A percentile compares a stretch with the other conserved stretches of the same genome.
phyloP scores from a whole-genome alignment of 2,797 vertebrate species.

The Taenioides sp. region DNA sequence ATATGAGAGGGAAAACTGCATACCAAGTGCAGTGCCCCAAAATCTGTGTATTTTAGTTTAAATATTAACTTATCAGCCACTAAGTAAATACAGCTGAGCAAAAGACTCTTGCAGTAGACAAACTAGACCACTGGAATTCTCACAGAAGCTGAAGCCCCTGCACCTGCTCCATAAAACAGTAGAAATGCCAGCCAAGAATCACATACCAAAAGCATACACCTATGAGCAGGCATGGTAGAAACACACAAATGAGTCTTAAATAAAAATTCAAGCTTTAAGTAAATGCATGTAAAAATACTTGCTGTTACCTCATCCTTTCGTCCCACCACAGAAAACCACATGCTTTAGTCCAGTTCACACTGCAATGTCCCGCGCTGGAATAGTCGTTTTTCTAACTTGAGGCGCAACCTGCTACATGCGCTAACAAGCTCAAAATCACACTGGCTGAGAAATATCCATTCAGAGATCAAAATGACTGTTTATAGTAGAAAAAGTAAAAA shows the following conservation, averaged over 20 bases:
- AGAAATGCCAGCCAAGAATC: neutral
- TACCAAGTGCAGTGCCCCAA: neutral
- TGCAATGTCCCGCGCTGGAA: slow-evolving; percentile 28
- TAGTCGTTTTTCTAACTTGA: slow-evolving; percentile 30
- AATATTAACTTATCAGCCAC: slow-evolving; percentile 47
- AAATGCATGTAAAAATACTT: slow-evolving; percentile 14
- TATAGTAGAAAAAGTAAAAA: slow-evolving; percentile 13
- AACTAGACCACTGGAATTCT: neutral
- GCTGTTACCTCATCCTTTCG: slow-evolving; percentile 76
- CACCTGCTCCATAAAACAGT: neutral
- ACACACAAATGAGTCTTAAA: neutral
- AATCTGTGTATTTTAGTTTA: slow-evolving; percentile 47
- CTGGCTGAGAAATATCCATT: slow-evolving; percentile 34
- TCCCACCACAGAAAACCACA: slow-evolving; percentile 98
- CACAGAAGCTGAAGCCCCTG: neutral
- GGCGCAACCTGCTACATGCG: slow-evolving; percentile 48
- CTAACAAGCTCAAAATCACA: slow-evolving; percentile 48
- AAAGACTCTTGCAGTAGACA: slow-evolving; percentile 4
- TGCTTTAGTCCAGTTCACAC: slow-evolving; percentile 47
- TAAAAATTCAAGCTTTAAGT: neutral
- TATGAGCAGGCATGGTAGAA: neutral
- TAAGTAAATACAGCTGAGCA: slow-evolving; percentile 40
- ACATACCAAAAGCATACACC: neutral
- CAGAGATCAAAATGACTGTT: slow-evolving; percentile 35
- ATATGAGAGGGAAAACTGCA: neutral